Percentiles rank a stretch among this genome's conserved stretches.
Conservation (phyloP, 2,888 invertebrate genomes). For the Microctonus hyperodae region DNA sequence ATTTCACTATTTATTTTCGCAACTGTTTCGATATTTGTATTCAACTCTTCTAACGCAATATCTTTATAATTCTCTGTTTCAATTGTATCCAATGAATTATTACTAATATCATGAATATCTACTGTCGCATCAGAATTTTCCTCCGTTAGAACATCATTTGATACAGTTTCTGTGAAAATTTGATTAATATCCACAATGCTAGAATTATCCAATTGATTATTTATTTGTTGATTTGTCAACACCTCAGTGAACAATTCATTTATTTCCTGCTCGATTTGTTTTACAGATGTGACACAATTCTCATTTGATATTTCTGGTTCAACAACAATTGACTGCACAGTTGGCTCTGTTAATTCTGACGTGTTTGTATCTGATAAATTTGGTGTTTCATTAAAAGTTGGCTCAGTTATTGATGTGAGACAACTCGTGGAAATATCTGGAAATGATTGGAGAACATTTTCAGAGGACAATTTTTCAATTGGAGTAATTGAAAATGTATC, state of each 20-base stretch:
- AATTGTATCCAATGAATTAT: constrained; percentile 19
- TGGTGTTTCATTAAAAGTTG: constrained; percentile 29
- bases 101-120: constrained; percentile 22
- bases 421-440: constrained; percentile 9
- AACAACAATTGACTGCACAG: neutral
- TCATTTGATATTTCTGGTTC: neutral
- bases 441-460: constrained; percentile 17
- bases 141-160: neutral
- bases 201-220: neutral
- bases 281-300: neutral
- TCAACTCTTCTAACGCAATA: constrained; percentile 51
- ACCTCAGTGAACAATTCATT: neutral
- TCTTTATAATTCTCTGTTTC: constrained; percentile 42
- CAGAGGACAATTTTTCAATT: neutral
- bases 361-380: constrained; percentile 13
- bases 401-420: constrained; percentile 29
- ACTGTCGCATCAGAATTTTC: constrained; percentile 27
- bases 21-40: constrained; percentile 43
- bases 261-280: neutral
- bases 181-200: neutral
- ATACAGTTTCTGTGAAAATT: neutral
- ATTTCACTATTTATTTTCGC: constrained; percentile 44
- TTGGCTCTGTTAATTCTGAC: neutral
- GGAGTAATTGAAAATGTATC: constrained; percentile 22
- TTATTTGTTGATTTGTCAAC: neutral